These are phyloP conservation scores for Vanessa atalanta DNA, from an alignment of 1,140 invertebrate species.

Conservation along the genomic window DNA sequence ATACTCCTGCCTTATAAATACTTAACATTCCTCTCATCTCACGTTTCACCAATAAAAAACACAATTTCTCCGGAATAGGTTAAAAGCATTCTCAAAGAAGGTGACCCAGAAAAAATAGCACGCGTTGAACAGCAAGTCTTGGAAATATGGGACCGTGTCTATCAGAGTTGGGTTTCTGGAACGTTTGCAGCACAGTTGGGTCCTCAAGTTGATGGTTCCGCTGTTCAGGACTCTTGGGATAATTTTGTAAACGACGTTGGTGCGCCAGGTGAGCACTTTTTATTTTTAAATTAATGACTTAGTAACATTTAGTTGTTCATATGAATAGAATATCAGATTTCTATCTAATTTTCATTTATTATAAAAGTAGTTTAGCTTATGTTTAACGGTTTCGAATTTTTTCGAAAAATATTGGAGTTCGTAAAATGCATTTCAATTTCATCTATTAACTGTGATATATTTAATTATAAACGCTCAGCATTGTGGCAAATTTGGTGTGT, in stretches of 20 bases:
- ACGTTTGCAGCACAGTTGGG: constrained; percentile 80
- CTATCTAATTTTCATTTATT: too few relatives aligned
- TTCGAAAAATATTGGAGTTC: too few relatives aligned
- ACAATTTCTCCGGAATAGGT: constrained; percentile 78
- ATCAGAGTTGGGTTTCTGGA: constrained; percentile 92
- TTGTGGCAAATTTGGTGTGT: too few relatives aligned
- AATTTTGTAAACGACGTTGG: constrained; percentile 86
- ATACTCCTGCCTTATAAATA: too few relatives aligned
- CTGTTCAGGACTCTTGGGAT: constrained; percentile 87
- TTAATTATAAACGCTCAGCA: too few relatives aligned
- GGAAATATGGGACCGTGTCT: constrained; percentile 95
- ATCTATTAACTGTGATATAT: too few relatives aligned
- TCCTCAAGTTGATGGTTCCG: constrained; percentile 85
- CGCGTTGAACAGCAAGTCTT: constrained; percentile 95
- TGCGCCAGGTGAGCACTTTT: constrained; percentile 82
- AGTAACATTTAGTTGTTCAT: not conserved
- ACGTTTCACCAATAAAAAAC: too few relatives aligned
- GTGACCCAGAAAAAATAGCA: constrained; percentile 90
- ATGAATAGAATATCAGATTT: too few relatives aligned
- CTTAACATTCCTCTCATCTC: too few relatives aligned
- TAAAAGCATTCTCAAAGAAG: constrained; percentile 88
- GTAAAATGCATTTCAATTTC: too few relatives aligned
- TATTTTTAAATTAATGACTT: not conserved
- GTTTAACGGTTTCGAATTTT: too few relatives aligned
- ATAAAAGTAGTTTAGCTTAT: too few relatives aligned